These are phyloP conservation scores for Cotesia chilonis DNA, from an alignment of 1,140 invertebrate species.

Conservation along the genomic window DNA sequence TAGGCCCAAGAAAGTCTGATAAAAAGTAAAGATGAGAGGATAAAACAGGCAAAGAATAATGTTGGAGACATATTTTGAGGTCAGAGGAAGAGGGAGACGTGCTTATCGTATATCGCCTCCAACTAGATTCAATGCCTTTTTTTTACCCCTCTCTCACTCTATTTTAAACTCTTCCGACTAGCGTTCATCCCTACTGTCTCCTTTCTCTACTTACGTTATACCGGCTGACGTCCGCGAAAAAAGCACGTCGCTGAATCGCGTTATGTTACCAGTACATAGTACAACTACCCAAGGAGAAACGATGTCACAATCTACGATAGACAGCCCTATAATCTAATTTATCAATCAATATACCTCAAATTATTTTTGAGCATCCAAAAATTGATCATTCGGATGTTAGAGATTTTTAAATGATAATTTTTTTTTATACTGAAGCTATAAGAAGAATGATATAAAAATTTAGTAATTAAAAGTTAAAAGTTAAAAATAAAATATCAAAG, in stretches of 20 bases:
- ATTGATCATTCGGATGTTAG: neutral
- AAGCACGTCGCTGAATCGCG: constrained; percentile 37
- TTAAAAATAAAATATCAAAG: too few species aligned
- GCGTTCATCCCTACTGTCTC: neutral
- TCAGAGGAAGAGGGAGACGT: constrained; percentile 58
- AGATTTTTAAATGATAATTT: too few species aligned
- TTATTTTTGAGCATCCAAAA: neutral
- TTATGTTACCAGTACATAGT: neutral
- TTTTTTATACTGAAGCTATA: too few species aligned
- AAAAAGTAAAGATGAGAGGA: neutral
- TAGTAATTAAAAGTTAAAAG: too few species aligned
- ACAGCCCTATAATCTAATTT: constrained; percentile 12
- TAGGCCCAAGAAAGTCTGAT: too few species aligned
- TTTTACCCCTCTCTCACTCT: too few species aligned
- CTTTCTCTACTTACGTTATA: neutral
- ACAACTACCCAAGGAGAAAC: constrained; percentile 15
- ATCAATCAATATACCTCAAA: constrained; percentile 16
- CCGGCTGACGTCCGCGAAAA: constrained; percentile 59
- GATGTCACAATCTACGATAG: constrained; percentile 44
- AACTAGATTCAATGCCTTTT: constrained; percentile 49
- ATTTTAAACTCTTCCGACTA: neutral
- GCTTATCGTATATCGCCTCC: constrained; percentile 66
- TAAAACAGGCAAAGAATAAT: neutral
- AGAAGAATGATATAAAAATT: too few species aligned
- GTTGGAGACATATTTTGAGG: constrained; percentile 44